These are phyloP conservation scores for Nudaria mundana DNA, from an alignment of 2,888 invertebrate species.

Conservation along the genomic window DNA sequence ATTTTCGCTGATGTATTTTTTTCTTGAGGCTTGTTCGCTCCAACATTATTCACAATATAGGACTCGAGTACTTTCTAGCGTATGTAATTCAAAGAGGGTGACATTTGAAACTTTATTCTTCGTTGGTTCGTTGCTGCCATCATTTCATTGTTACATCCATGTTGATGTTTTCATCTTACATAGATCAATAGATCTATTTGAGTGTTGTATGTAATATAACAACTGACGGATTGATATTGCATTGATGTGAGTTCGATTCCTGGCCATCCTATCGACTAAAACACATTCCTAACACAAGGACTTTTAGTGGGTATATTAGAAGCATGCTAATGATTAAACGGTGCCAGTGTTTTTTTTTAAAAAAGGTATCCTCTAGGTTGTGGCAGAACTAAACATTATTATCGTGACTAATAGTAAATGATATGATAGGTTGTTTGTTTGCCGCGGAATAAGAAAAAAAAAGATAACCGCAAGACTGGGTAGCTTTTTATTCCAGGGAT, in stretches of 20 bases:
- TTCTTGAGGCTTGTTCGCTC: slow-evolving; percentile 37
- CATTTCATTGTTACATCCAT: neutral
- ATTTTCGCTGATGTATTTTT: slow-evolving; percentile 62
- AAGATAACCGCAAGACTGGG: neutral
- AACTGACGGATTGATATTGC: no score
- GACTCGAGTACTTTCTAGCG: slow-evolving; percentile 26
- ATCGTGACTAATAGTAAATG: no score
- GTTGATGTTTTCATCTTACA: neutral
- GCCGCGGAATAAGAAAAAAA: neutral
- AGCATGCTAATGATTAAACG: no score
- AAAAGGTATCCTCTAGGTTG: no score
- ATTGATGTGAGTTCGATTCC: neutral
- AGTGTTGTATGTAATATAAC: no score
- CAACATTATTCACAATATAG: slow-evolving; percentile 30
- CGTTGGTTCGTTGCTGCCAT: neutral
- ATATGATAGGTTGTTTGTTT: neutral
- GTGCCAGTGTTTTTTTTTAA: no score
- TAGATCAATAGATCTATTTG: no score
- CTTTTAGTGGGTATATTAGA: no score
- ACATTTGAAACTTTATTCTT: slow-evolving; percentile 11
- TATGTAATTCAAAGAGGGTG: slow-evolving; percentile 25
- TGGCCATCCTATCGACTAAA: no score
- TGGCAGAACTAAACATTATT: no score
- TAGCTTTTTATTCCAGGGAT: neutral
- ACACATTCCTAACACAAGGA: neutral